Evolutionary conservation across 2,797 vertebrate species (phyloP).

Genomic region (Eleutherodactylus coqui): DNA sequence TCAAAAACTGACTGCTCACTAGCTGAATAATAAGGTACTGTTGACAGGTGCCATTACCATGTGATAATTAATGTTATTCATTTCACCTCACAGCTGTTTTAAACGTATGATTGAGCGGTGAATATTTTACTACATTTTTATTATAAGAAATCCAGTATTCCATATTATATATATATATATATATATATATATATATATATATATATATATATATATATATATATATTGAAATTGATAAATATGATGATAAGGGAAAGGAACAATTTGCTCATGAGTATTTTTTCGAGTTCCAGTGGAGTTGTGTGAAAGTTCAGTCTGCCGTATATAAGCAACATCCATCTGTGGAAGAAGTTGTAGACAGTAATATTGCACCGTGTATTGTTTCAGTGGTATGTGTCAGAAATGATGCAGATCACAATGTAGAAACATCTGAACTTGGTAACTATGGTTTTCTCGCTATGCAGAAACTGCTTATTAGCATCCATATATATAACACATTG

Average conservation of each 20-base stretch:
- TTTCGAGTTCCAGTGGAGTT: background rate
- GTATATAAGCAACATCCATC: constrained; percentile 25
- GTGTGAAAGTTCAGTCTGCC: background rate
- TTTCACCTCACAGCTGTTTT: no score
- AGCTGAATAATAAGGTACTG: no score
- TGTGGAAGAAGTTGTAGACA: constrained; percentile 24
- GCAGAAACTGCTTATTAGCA: constrained; percentile 72
- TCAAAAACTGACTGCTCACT: no score
- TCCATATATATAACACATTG: constrained; percentile 70
- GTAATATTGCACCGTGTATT: constrained; percentile 24
- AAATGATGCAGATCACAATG: constrained; percentile 54
- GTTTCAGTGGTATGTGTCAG: constrained; percentile 36
- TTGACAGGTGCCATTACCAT: no score
- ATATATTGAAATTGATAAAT: background rate
- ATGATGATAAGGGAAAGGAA: background rate
- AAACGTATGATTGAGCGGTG: no score
- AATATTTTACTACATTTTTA: no score
- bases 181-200: no score
- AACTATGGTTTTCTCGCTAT: constrained; percentile 50
- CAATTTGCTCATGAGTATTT: background rate
- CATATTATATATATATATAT: no score
- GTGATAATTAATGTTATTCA: no score
- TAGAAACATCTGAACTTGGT: constrained; percentile 65
- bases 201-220: no score
- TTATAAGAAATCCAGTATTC: no score